Evolutionary conservation across 1,140 invertebrate species (phyloP).

Genomic region (Lethrus apterus): DNA sequence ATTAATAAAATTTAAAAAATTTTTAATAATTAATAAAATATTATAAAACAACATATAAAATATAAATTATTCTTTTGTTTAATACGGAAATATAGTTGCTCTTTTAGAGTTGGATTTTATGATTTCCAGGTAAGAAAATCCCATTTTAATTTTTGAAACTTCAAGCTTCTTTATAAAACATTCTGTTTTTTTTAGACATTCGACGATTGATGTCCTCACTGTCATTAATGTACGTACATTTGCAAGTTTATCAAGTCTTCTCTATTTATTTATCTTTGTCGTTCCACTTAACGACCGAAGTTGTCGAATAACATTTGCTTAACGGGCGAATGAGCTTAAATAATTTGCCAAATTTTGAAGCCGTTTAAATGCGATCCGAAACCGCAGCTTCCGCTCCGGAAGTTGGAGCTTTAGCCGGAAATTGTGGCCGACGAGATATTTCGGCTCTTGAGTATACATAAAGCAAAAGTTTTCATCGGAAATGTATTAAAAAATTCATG

Average conservation of each 20-base stretch:
- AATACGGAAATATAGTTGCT: too few species aligned
- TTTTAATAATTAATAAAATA: too few species aligned
- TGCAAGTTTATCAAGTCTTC: too few species aligned
- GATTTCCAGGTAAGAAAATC: too few species aligned
- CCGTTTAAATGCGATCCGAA: constrained; percentile 8
- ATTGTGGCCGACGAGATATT: constrained; percentile 2
- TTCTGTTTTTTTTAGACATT: not conserved
- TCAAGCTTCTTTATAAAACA: not conserved
- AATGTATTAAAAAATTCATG: constrained; percentile 10
- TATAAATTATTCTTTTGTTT: too few species aligned
- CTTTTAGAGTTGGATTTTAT: too few species aligned
- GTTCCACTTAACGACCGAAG: not conserved
- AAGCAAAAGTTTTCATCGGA: too few species aligned
- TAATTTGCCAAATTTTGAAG: constrained; percentile 7
- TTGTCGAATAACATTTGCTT: not conserved
- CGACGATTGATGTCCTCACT: not conserved
- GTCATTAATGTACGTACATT: not conserved
- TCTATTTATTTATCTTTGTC: not conserved
- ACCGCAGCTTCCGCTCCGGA: constrained; percentile 9
- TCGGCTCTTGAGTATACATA: too few species aligned
- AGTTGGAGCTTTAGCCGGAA: constrained; percentile 6
- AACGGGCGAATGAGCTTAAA: constrained; percentile 6
- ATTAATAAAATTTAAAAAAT: too few species aligned
- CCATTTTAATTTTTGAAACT: too few species aligned
- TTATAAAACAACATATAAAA: too few species aligned